These are phyloP conservation scores for Abrostola triplasia DNA, from an alignment of 2,888 invertebrate species.

Conservation along the genomic window DNA sequence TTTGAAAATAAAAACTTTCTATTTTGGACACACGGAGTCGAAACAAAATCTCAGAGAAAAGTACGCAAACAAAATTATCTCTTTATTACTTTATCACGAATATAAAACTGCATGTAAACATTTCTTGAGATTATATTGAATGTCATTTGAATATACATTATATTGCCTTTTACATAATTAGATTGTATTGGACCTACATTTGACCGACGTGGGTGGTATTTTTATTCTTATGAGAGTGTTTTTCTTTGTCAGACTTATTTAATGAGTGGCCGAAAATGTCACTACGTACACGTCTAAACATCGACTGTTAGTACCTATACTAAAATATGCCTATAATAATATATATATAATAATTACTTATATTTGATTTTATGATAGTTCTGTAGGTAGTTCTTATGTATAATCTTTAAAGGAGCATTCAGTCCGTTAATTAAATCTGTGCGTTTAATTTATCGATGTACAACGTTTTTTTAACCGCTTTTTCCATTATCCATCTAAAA, in stretches of 20 bases:
- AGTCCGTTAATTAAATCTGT: too few species aligned
- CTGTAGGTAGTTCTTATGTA: too few species aligned
- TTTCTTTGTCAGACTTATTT: constrained; percentile 19
- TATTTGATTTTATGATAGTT: too few species aligned
- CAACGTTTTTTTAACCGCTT: too few species aligned
- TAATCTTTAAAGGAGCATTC: too few species aligned
- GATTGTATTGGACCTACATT: constrained; percentile 18
- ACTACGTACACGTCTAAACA: not conserved
- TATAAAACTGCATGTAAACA: constrained; percentile 39
- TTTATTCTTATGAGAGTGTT: constrained; percentile 12
- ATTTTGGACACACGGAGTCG: constrained; percentile 28
- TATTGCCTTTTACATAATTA: too few species aligned
- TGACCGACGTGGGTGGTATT: constrained; percentile 11
- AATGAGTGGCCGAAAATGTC: constrained; percentile 7
- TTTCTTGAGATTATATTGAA: constrained; percentile 21
- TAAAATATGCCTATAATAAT: too few species aligned
- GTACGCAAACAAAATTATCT: constrained; percentile 35
- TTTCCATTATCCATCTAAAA: too few species aligned
- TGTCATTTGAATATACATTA: constrained; percentile 18
- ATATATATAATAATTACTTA: too few species aligned
- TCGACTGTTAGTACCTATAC: not conserved
- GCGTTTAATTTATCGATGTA: too few species aligned
- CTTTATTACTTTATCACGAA: constrained; percentile 39
- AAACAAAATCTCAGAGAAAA: constrained; percentile 33
- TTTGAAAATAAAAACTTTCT: constrained; percentile 28